Percentiles rank a stretch among this genome's conserved stretches.
Evolutionary conservation across 2,888 invertebrate species (phyloP).

Genomic region (Omphaloscelis lunosa): DNA sequence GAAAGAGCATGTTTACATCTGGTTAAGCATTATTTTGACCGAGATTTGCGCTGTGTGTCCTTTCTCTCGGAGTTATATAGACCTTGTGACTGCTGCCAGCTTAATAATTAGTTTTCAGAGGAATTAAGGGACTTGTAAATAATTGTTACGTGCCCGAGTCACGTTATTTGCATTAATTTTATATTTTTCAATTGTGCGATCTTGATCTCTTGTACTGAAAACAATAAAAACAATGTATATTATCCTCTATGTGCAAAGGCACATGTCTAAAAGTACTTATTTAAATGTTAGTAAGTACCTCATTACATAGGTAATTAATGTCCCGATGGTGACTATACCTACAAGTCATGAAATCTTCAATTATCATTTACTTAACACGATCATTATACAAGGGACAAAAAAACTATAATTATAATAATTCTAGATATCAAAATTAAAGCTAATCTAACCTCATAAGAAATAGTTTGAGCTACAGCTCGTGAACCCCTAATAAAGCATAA

Average conservation of each 20-base stretch:
- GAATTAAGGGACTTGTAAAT: not conserved
- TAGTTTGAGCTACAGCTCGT: no score
- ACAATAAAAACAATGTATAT: not conserved
- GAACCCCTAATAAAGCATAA: no score
- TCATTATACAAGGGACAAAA: no score
- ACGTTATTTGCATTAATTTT: not conserved
- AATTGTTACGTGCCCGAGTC: not conserved
- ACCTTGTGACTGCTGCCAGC: constrained; percentile 34
- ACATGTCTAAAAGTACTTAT: not conserved
- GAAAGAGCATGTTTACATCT: constrained; percentile 22
- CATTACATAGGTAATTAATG: not conserved
- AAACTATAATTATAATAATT: no score
- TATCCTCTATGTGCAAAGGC: not conserved
- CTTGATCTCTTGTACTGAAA: not conserved
- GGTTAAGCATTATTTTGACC: constrained; percentile 45
- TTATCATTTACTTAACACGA: not conserved
- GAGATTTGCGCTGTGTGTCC: constrained; percentile 39
- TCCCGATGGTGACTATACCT: not conserved
- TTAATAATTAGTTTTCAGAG: constrained; percentile 40
- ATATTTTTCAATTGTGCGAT: not conserved
- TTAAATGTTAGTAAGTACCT: not conserved
- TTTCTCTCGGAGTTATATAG: constrained; percentile 40
- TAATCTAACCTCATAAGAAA: no score
- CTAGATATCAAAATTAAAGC: no score
- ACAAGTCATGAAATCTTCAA: not conserved